Evolutionary conservation across 2,888 invertebrate genomes (phyloP), one percentile per base, ranked within the genome.

Genomic region (Drosophila acutilabella): DNA sequence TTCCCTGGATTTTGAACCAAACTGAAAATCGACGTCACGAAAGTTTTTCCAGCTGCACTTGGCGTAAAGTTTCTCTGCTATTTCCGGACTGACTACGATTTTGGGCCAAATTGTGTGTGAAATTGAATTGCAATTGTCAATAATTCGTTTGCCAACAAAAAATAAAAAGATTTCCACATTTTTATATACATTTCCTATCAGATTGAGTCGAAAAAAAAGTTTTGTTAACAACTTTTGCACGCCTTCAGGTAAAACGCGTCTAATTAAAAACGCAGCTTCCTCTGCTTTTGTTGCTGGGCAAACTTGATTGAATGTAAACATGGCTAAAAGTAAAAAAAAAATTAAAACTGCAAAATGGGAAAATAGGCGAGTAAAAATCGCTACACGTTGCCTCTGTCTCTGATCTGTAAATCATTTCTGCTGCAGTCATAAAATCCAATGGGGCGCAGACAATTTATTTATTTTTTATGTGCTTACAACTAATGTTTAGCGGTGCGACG

Each of bases 351-450:
- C 6, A 23, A 23, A 23, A 23, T 23, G 23, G 23, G 26, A 4
- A 50, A 33, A 16, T 30, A 11, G 36, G 4, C 23, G 6, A 23
- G 23, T 6, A 23, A 10, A n/a, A 42, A 26, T 33, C 26, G 8
- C 23, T 5, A 41, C 33, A 56, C 40, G 56, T 57, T 57, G 45
- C 8, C 18, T 36, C 23, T 26, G 38, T 10, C 33, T 44, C 23
- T 26, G 38, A 56, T 36, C 42, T 64, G 33, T 87, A 84, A 83
- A 83, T 83, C 88, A 85, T 89, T 86, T 85, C 62, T 85, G 89
- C 89, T 89, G 85, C 85, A 85, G 85, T 85, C 82, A 85, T 85
- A 85, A 85, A 85, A 89, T 56, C 88, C 89, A 85, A 85, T 84
- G 88, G 79, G 82, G 79, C 81, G 74, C 79, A 84, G 78, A 76